Percentiles rank a stretch among this genome's conserved stretches.
These are phyloP conservation scores for Cremastinae sp. DNA, from an alignment of 2,888 invertebrate species.

Conservation along the genomic window DNA sequence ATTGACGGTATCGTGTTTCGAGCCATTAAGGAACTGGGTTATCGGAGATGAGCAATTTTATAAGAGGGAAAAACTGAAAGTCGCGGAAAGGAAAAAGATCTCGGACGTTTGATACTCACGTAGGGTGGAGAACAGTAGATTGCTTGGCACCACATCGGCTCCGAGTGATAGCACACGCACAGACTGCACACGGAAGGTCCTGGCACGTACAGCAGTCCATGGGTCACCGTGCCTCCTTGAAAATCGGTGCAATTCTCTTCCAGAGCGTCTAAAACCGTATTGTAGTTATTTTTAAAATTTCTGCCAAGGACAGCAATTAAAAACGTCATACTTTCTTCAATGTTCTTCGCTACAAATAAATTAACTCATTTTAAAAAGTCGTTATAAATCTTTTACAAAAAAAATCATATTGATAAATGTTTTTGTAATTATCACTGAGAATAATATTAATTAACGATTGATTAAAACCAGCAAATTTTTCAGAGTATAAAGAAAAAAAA, in stretches of 20 bases:
- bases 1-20: not conserved
- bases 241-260: conserved; percentile 92
- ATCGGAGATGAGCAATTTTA: too few species aligned
- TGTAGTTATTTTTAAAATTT: not conserved
- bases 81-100: not conserved
- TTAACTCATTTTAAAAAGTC: too few species aligned
- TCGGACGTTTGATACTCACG: conserved; percentile 83
- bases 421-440: too few species aligned
- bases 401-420: not conserved
- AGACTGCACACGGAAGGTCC: conserved; percentile 92
- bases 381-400: too few species aligned
- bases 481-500: too few species aligned
- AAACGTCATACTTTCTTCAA: too few species aligned
- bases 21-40: not conserved
- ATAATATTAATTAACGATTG: too few species aligned
- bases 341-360: too few species aligned
- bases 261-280: conserved; percentile 82
- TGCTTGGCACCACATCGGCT: conserved; percentile 93
- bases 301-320: too few species aligned
- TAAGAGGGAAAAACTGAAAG: not conserved
- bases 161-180: conserved; percentile 92
- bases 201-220: conserved; percentile 91
- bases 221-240: conserved; percentile 89
- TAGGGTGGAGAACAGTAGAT: conserved; percentile 93
- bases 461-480: too few species aligned